Evolutionary conservation across 2,888 invertebrate species (phyloP).

Genomic region (Suillia variegata): DNA sequence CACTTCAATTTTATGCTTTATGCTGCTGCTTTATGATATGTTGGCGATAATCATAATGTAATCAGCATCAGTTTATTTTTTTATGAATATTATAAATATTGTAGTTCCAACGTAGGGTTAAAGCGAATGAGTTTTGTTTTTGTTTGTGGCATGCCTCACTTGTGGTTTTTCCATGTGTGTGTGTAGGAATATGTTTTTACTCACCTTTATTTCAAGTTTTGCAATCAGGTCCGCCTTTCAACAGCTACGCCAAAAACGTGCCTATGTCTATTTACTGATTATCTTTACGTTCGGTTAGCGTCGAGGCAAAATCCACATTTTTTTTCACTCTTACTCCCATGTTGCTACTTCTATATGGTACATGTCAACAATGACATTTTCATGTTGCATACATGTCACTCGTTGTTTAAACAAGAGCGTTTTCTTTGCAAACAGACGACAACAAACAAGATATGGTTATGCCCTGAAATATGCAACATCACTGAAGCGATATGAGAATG

Average conservation of each 20-base stretch:
- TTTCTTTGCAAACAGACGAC: constrained; percentile 1
- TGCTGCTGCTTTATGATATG: constrained; percentile 14
- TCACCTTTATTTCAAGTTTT: no score
- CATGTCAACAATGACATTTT: not conserved
- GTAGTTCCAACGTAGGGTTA: not conserved
- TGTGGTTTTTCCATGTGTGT: not conserved
- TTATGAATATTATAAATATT: constrained; percentile 28
- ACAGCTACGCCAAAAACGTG: no score
- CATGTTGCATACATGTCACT: constrained; percentile 1
- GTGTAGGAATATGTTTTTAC: no score
- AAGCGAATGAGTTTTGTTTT: not conserved
- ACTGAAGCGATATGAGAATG: no score
- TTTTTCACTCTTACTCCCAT: not conserved
- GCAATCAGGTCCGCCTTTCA: no score
- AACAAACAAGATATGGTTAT: no score
- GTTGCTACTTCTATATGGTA: not conserved
- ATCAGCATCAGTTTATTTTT: constrained; percentile 26
- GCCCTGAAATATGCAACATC: no score
- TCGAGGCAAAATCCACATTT: no score
- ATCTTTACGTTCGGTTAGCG: no score
- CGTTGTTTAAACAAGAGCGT: not conserved
- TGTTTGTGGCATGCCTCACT: not conserved
- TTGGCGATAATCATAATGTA: constrained; percentile 27
- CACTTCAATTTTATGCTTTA: not conserved
- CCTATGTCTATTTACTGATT: no score